Base-by-base conservation (phyloP, 2,888 invertebrate species). In the Rotaria magnacalcarata region DNA sequence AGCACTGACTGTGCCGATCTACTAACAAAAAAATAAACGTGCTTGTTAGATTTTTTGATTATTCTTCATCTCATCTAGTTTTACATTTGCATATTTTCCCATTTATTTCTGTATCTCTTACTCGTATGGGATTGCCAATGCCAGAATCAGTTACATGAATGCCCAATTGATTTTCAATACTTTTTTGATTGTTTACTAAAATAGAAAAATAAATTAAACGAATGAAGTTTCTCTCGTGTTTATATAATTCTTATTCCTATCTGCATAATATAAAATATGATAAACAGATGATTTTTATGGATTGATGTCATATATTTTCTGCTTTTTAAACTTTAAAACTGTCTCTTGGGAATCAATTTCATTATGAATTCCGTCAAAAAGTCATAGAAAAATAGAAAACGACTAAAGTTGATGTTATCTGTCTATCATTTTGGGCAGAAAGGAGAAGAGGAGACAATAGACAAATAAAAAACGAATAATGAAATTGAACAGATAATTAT, bases 111-210 rank as follows among this genome's bases (percentile, higher is more conserved):
- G 16, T 67, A 34, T 67, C 67, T 80, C 80, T 80, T 80, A 80
- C 80, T 47, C 47, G 80, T 47, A 24, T 24, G 14, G 80, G 67
- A 67, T 67, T 47, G 43, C 80, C 80, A 80, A 80, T 80, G 21
- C 80, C 80, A 80, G 80, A 43, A 80, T 80, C 80, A 47, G n/a
- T 47, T 14, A 80, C n/a, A n/a, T 24, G 80, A 47, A 80, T 80
- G n/a, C 80, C 80, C 80, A 80, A 80, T 80, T 80, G 80, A 80
- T n/a, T 80, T 80, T 47, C 47, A 80, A 80, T 80, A 80, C 4
- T 80, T 80, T 80, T 24, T 80, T 47, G 47, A 47, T 47, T 47
- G 14, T 24, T 43, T n/a, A 80, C 80, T 80, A 80, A 80, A 80
- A 80, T n/a, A 16, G 5, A 80, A 10, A n/a, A n/a, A 67, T 14